phyloP scores from a whole-genome alignment of 2,888 invertebrate genomes.

The Spatulosminthurus flaviceps region DNA sequence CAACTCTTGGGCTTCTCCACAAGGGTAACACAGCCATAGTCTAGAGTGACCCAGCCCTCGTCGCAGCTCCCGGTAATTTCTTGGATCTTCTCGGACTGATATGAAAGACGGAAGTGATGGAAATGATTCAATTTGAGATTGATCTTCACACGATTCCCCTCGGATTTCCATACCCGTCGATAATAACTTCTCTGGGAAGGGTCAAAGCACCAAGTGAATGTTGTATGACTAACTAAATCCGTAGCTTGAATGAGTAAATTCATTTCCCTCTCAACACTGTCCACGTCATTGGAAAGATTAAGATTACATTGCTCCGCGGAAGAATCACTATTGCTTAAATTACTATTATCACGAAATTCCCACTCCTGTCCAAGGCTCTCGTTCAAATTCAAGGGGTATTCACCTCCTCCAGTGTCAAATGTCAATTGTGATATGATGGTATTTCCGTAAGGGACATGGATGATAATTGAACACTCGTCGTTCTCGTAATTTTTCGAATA shows the following conservation, averaged over 20 bases:
- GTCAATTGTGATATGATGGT: constrained; percentile 59
- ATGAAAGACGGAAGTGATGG: constrained; percentile 55
- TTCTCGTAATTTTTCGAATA: constrained; percentile 53
- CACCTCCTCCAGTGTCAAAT: constrained; percentile 47
- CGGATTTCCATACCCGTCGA: constrained; percentile 60
- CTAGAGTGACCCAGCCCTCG: constrained; percentile 57
- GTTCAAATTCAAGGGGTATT: neutral
- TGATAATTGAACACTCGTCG: constrained; percentile 61
- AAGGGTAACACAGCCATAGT: constrained; percentile 56
- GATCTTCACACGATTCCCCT: constrained; percentile 58
- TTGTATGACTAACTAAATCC: constrained; percentile 56
- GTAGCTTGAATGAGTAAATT: constrained; percentile 35
- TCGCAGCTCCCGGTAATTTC: constrained; percentile 60
- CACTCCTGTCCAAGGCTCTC: neutral
- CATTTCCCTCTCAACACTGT: constrained; percentile 26
- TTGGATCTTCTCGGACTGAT: constrained; percentile 54
- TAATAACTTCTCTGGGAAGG: constrained; percentile 49
- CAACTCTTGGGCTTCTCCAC: constrained; percentile 55
- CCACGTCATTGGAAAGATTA: constrained; percentile 5
- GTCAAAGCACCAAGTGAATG: constrained; percentile 60
- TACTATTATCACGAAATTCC: constrained; percentile 44
- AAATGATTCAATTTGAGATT: constrained; percentile 57
- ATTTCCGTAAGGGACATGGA: constrained; percentile 63
- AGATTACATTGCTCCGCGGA: constrained; percentile 24
- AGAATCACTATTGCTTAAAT: constrained; percentile 33